A percentile compares a stretch with the other conserved stretches of the same genome.
phyloP scores from a whole-genome alignment of 2,888 invertebrate genomes.

The Anthrax anthrax region DNA sequence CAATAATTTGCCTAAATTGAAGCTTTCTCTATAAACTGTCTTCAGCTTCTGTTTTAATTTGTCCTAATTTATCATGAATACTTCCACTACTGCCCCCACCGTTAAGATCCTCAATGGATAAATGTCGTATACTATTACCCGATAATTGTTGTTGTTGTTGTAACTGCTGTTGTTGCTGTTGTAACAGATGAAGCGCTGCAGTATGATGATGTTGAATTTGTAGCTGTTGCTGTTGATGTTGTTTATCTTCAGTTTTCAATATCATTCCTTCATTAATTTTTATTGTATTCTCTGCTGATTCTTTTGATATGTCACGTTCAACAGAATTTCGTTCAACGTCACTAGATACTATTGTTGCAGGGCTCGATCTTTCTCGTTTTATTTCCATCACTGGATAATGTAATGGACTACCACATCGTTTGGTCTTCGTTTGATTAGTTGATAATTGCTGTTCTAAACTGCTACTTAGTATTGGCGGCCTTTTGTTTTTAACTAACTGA shows the following conservation, averaged over 20 bases:
- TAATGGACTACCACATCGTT: constrained; percentile 29
- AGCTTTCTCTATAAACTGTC: constrained; percentile 33
- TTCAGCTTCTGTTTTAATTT: constrained; percentile 31
- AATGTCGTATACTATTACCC: constrained; percentile 1
- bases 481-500: constrained; percentile 49
- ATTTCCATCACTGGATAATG: constrained; percentile 34
- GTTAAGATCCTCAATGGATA: constrained; percentile 23
- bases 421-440: constrained; percentile 12
- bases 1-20: constrained; percentile 15
- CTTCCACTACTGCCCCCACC: constrained; percentile 22
- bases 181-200: constrained; percentile 14
- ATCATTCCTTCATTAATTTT: constrained; percentile 14
- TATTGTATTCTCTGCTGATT: constrained; percentile 12
- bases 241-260: constrained; percentile 9
- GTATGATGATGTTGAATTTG: constrained; percentile 4
- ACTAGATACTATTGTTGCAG: constrained; percentile 15
- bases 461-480: constrained; percentile 12
- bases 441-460: constrained; percentile 2
- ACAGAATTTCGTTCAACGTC: constrained; percentile 11
- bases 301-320: constrained; percentile 13
- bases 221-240: constrained; percentile 8
- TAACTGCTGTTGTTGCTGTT: constrained; percentile 13
- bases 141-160: constrained; percentile 12
- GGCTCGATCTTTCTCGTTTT: constrained; percentile 40
- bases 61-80: constrained; percentile 30